Evolutionary conservation across 2,888 invertebrate genomes (phyloP), one percentile per base, ranked within the genome.

Genomic region (Bembecia ichneumoniformis): DNA sequence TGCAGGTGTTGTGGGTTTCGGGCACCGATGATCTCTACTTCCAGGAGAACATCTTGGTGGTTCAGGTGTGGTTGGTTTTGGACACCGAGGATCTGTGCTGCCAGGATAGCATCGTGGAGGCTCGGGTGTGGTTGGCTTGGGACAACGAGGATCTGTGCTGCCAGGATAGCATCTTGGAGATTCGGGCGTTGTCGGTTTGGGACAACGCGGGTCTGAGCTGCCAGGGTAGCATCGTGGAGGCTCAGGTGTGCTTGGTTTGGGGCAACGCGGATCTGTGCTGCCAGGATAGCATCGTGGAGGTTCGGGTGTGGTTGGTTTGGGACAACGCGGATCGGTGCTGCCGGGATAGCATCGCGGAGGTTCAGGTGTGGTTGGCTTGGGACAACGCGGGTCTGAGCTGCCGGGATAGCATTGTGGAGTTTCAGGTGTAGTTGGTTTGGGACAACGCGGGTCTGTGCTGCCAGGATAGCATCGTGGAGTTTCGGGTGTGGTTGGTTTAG

Each of bases 91-190:
- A 49, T 70, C 71, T 3, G 53, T 58, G 3, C 64, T 64, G 0
- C 78, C 78, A 0, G 77, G 77, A 49, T 63, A 75, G 43, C 76
- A 77, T 0, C 52, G 56, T 2, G 58, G 65, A 7, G 66, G 65
- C 28, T 52, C 55, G 1, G 62, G 54, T 5, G 63, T 56, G 47
- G 70, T 57, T 53, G 73, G 62, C 43, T 55, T 49, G 0, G 68
- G 67, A 7, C 56, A 58, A 17, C 65, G 58, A 0, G 56, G 56
- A 34, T 66, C 56, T 0, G 44, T 53, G 3, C 67, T 66, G 0
- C 64, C 63, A 2, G 60, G 62, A 35, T 56, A 58, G 47, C 62
- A 59, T 9, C 47, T 54, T 7, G 62, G 53, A n/a, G 51, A 47
- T 1, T 60, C 51, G 7, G 58, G 53, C n/a, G 60, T 53, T 49